Evolutionary conservation across 2,797 vertebrate species (phyloP), one percentile per base, ranked within the genome.

Genomic region (Microhierax caerulescens): DNA sequence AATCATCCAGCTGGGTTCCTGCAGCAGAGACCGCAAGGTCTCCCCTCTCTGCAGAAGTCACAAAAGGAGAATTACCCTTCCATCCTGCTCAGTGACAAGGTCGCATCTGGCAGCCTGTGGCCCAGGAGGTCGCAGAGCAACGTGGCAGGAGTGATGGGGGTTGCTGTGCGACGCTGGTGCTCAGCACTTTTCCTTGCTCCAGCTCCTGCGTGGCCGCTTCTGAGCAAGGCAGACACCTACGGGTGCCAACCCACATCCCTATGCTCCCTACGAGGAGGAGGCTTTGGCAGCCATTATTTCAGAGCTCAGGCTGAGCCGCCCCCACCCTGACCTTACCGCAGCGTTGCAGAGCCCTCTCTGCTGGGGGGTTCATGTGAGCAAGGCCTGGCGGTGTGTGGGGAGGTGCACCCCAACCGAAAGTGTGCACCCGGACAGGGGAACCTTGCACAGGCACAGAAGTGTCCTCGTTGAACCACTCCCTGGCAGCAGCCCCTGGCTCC

Each of bases 1-100:
- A 80, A 39, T 74, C 11, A 92, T 61, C 34, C 89, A 95, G 28
- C 74, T 95, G 91, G 67, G 43, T 47, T 94, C 37, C 37, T 13
- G 21, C 77, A 59, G 41, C 80, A 87, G 39, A 50, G 77, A 92
- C 73, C 48, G 28, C 73, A 78, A 64, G n/a, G 51, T 85, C 30
- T 11, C 8, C 23, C 2, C 23, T 80, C 72, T 63, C 72, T 54
- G 79, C 51, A 80, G 85, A 54, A 88, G 61, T 19, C 65, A 32
- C 9, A 4, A 59, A 45, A 63, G 19, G 16, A 73, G 34, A 63
- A 69, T 83, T 85, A 77, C 17, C 24, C 30, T 56, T 61, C 72
- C 1, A 0, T 80, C 64, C 39, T 78, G 36, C 53, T 92, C 48
- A 77, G 78, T 1, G 1, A 53, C 91, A 89, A 88, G 57, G 84